A percentile compares a stretch with the other conserved stretches of the same genome.
These are phyloP conservation scores for Leucosticte australis DNA, from an alignment of 2,113 vertebrate species.

Conservation along the genomic window DNA sequence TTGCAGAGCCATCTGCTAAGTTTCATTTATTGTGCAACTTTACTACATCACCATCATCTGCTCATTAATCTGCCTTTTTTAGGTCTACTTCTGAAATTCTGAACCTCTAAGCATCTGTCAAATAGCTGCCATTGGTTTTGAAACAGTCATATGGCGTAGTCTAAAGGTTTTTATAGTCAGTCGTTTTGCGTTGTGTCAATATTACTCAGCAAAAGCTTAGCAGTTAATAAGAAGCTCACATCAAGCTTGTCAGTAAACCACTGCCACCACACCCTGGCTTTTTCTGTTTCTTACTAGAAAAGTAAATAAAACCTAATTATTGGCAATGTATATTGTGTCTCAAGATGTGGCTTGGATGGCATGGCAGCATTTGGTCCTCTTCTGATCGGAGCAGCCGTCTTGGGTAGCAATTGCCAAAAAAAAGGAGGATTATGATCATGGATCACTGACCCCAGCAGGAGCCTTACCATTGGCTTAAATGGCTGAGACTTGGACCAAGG, in stretches of 20 bases:
- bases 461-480: not conserved
- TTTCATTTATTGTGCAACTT: slow-evolving; percentile 50
- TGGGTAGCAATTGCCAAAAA: not conserved
- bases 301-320: not conserved
- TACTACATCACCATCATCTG: slow-evolving; percentile 40
- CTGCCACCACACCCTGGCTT: not conserved
- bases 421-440: not conserved
- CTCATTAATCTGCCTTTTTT: slow-evolving; percentile 54
- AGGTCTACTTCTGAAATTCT: slow-evolving; percentile 30
- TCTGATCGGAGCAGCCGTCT: accelerated
- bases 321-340: not conserved
- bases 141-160: not conserved
- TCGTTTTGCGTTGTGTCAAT: accelerated
- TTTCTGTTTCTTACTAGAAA: not conserved
- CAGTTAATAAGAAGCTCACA: not conserved
- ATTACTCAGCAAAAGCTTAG: not conserved
- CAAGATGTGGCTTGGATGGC: not conserved
- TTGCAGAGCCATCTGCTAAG: slow-evolving; percentile 52
- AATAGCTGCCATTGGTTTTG: not conserved
- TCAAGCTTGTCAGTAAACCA: not conserved
- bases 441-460: not conserved
- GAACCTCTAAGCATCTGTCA: slow-evolving; percentile 43
- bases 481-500: not conserved
- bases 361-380: not conserved
- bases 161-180: not conserved